These are phyloP conservation scores for Lagopus leucura DNA, from an alignment of 2,113 vertebrate genomes.

Conservation along the genomic window DNA sequence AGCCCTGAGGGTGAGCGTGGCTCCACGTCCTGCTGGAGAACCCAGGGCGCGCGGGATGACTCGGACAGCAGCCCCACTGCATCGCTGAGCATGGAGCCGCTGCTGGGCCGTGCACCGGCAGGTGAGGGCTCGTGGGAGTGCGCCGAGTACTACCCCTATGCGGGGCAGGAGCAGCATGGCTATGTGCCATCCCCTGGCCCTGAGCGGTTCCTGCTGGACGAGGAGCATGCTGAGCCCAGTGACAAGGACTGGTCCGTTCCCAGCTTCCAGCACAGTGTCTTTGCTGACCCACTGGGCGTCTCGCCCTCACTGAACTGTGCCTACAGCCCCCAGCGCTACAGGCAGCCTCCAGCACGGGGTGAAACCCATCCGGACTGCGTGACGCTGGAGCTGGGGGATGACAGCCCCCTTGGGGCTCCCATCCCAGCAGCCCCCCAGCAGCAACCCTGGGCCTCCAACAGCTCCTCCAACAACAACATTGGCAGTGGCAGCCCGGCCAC, in stretches of 20 bases:
- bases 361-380: neutral
- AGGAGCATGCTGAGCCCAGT: conserved; percentile 65
- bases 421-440: neutral
- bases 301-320: conserved; percentile 60
- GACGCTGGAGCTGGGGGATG: neutral
- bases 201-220: conserved; percentile 74
- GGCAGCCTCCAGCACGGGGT: neutral
- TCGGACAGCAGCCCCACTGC: conserved; percentile 81
- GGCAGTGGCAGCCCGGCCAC: conserved; percentile 7
- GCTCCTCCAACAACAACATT: conserved; percentile 89
- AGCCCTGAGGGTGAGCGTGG: conserved; percentile 75
- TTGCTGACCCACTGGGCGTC: conserved; percentile 82
- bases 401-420: neutral
- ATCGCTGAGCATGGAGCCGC: conserved; percentile 89
- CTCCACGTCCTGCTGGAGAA: conserved; percentile 60
- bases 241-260: conserved; percentile 79
- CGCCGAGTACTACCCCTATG: neutral
- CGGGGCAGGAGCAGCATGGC: conserved; percentile 6
- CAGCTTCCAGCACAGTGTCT: conserved; percentile 76
- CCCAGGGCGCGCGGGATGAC: conserved; percentile 75
- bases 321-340: neutral
- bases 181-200: conserved; percentile 76
- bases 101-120: conserved; percentile 78
- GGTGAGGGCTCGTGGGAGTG: conserved; percentile 42
- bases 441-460: conserved; percentile 85